Evolutionary conservation across 2,113 vertebrate genomes (phyloP).

Genomic region (Forbesichthys agassizii): DNA sequence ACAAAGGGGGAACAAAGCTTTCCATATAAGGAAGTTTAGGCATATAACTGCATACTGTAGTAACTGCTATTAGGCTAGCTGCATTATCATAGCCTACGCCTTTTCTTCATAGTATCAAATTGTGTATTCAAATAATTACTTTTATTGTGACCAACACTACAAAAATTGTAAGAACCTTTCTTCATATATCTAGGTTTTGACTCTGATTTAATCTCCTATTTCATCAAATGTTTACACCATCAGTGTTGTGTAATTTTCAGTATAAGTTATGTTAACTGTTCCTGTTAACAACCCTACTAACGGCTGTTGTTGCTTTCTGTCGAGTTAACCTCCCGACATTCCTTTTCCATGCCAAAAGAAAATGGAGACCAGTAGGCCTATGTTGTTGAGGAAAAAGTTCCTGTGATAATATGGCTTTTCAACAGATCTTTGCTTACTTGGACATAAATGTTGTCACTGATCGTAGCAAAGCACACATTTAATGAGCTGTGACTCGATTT

Average conservation of each 20-base stretch:
- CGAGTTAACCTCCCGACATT: conserved; percentile 15
- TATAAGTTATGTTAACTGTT: conserved; percentile 10
- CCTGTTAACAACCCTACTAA: conserved; percentile 17
- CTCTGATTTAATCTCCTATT: background rate
- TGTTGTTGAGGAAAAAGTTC: conserved; percentile 31
- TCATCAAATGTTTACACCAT: conserved; percentile 17
- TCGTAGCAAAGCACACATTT: conserved; percentile 33
- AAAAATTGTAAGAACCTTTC: conserved; percentile 30
- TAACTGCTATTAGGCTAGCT: background rate
- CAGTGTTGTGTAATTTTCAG: background rate
- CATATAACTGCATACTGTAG: too few relatives aligned
- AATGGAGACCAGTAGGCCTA: conserved; percentile 23
- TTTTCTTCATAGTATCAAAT: too few relatives aligned
- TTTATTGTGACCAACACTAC: conserved; percentile 1
- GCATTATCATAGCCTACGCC: conserved; percentile 3
- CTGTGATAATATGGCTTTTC: conserved; percentile 69
- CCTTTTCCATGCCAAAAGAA: conserved; percentile 42
- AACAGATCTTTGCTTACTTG: conserved; percentile 40
- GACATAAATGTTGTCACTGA: conserved; percentile 41
- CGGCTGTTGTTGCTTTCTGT: background rate
- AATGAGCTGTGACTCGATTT: conserved; percentile 29
- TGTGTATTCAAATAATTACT: too few relatives aligned
- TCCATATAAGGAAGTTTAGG: conserved; percentile 10
- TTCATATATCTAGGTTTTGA: conserved; percentile 18
- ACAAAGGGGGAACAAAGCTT: background rate